Percentiles rank a stretch among this genome's conserved stretches.
Conservation (phyloP, 1,140 invertebrate species). For the Heliconius melpomene region DNA sequence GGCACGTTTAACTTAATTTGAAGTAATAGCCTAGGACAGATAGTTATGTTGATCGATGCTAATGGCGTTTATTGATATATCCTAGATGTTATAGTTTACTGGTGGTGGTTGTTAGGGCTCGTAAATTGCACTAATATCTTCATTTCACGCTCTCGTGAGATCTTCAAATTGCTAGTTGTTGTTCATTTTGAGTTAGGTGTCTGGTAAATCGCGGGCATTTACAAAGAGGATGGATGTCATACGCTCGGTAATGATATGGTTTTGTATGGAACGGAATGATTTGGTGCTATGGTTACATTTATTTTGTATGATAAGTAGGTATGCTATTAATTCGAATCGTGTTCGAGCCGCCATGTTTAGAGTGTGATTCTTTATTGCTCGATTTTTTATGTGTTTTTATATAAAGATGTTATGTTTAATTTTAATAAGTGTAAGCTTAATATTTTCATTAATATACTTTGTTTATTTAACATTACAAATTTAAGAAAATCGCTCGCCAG, state of each 20-base stretch:
- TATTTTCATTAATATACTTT: no score
- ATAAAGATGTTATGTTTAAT: not conserved
- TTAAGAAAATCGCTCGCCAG: no score
- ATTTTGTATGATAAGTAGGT: constrained; percentile 6
- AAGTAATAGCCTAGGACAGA: constrained; percentile 65
- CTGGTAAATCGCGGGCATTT: constrained; percentile 55
- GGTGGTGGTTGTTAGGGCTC: constrained; percentile 50
- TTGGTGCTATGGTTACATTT: constrained; percentile 14
- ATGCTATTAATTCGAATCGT: constrained; percentile 24
- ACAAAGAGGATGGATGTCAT: constrained; percentile 33
- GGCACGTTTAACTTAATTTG: constrained; percentile 70
- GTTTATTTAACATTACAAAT: no score
- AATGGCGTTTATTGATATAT: constrained; percentile 79
- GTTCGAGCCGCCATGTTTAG: not conserved
- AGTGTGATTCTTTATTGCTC: not conserved
- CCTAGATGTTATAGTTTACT: constrained; percentile 68
- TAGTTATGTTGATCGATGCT: constrained; percentile 73
- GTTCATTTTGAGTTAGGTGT: constrained; percentile 60
- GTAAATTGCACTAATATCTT: constrained; percentile 71
- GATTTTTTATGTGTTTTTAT: not conserved
- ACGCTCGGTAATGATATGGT: constrained; percentile 33
- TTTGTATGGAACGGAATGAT: constrained; percentile 27
- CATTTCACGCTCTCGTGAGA: constrained; percentile 62
- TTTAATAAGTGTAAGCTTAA: no score
- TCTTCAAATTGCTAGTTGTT: constrained; percentile 63